phyloP scores from a whole-genome alignment of 2,888 invertebrate genomes.

The Suillia variegata region DNA sequence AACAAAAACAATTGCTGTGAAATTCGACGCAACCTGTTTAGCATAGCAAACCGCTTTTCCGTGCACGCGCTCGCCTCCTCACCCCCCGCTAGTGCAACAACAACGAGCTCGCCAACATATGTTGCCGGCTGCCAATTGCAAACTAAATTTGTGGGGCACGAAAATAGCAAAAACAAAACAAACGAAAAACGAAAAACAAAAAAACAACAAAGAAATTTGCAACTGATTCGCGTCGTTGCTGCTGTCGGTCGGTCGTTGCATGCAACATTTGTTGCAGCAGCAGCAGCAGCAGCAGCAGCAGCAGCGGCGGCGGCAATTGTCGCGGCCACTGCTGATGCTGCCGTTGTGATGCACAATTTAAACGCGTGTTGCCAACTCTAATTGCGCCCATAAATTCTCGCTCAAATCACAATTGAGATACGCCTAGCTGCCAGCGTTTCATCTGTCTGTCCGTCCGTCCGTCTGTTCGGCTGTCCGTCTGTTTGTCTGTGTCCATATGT shows the following conservation, averaged over 20 bases:
- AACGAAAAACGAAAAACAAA: background rate
- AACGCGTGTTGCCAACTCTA: conserved; percentile 1
- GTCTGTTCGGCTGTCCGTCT: too few relatives aligned
- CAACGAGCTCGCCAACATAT: too few relatives aligned
- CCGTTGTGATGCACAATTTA: conserved; percentile 1
- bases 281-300: background rate
- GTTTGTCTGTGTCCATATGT: too few relatives aligned
- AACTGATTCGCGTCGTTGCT: background rate
- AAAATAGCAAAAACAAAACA: background rate
- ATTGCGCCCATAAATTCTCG: conserved; percentile 1
- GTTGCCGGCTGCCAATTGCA: background rate
- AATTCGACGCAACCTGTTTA: conserved; percentile 2
- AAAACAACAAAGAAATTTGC: background rate
- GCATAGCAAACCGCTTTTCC: background rate
- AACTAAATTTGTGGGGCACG: background rate
- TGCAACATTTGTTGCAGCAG: background rate
- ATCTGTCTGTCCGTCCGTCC: too few relatives aligned
- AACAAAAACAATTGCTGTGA: too few relatives aligned
- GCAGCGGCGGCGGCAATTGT: background rate
- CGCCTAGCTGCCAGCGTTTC: background rate
- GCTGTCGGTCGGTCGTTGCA: background rate
- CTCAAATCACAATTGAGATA: background rate
- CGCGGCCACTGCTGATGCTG: background rate
- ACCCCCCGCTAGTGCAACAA: background rate
- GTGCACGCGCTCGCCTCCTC: background rate